Evolutionary conservation across 1,140 invertebrate genomes (phyloP), one percentile per base, ranked within the genome.

Genomic region (Brachionus rubens): DNA sequence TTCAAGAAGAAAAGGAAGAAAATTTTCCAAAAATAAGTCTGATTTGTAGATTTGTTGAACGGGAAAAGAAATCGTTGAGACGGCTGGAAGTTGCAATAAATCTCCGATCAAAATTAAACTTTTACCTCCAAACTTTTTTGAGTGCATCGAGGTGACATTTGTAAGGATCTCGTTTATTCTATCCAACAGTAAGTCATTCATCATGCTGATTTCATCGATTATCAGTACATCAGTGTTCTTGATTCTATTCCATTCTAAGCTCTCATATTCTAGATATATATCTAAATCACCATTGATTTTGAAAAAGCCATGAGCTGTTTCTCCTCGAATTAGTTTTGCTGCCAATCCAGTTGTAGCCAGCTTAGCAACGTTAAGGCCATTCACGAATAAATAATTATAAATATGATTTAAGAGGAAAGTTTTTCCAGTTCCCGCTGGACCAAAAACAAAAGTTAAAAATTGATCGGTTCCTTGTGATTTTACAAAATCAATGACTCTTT

Each of bases 271-370:
- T 30, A 30, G 16, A 30, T 26, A 7, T 14, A 56, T 30, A 30
- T 56, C 28, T 10, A 30, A 56, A 1, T 56, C 52, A 14, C 28
- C 10, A 30, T 56, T 26, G 9, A 56, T 30, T 28, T 7, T 14
- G 30, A 56, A 56, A 30, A 30, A 56, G 14, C 52, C 30, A 28
- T 56, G 52, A 14, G 9, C 52, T 56, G 52, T 56, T 56, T 56
- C 24, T 2, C 48, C 16, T 7, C 6, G 3, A 21, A 52, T 52
- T 2, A 5, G 2, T 26, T 14, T 21, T 21, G 52, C 52, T 1
- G 52, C 52, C 10, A 56, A 30, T 28, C 52, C 52, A 12, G 52
- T 56, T 30, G 52, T 56, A 16, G 26, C 52, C 30, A 56, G 12
- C 30, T 56, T 56, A 14, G 24, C 9, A 9, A 56, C 28, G 10